Base-by-base conservation (phyloP, 2,888 invertebrate genomes). In the Tridacna crocea region DNA sequence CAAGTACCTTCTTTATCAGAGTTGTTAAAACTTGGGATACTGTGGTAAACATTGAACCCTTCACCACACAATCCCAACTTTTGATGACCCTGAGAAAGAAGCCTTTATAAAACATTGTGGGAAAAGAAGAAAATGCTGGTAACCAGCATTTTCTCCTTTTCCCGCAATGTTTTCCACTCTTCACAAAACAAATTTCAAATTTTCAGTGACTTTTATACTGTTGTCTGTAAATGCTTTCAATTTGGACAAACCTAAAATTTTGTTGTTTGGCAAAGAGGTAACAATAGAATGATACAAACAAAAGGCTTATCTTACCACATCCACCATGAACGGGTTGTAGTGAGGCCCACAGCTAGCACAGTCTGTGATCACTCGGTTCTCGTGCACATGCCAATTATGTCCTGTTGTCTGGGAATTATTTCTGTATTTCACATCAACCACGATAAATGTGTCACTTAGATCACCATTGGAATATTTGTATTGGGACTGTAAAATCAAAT, bases 401-500 rank as follows among this genome's bases (percentile, higher is more conserved):
- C 94, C 93, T 3, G 88, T 83, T 0, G 95, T 95, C 88, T 61
- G 55, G 0, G 63, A 88, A 82, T 22, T 81, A 60, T 84, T 66
- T 19, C 66, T 51, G 65, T 98, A 96, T n/a, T 97, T 95, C 75
- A 99, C 94, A 91, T 98, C 98, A 22, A 98, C 96, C 95, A 98
- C 98, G n/a, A 99, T 96, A 26, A 97, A 96, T 0, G 98, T 98
- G 90, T 98, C 98, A 92, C 98, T 98, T 91, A 96, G 95, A 73
- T 88, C 85, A 0, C 97, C 97, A 94, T 98, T 98, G 87, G 95
- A 96, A 94, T 98, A 97, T n/a, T 98, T 95, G 36, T 98, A 95
- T 95, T 99, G 98, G 17, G 97, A 97, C 96, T 96, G 92, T 77
- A 95, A 80, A 36, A 61, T 13, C 48, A 76, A 22, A 48, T 22